Percentiles rank a stretch among this genome's conserved stretches.
These are phyloP conservation scores for Lepisosteus oculatus DNA, from an alignment of 2,113 vertebrate genomes.

Conservation along the genomic window DNA sequence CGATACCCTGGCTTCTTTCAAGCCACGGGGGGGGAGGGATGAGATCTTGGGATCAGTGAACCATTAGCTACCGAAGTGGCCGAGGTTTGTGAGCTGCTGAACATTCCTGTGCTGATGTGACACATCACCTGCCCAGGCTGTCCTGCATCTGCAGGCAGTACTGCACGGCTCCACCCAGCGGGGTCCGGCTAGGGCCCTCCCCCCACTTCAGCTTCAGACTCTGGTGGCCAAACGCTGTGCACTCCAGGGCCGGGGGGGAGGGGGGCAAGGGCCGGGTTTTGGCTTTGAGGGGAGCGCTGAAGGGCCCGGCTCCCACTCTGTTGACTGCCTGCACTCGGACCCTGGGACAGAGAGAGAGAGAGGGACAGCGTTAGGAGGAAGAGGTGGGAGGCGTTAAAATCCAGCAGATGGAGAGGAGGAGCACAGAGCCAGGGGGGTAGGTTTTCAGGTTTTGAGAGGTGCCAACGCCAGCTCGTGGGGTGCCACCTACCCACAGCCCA, in stretches of 20 bases:
- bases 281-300: slow-evolving; percentile 68
- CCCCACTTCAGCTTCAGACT: slow-evolving; percentile 81
- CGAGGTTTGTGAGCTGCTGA: neutral
- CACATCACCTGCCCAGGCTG: slow-evolving; percentile 58
- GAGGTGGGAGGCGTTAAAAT: neutral
- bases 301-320: slow-evolving; percentile 68
- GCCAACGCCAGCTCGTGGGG: no score
- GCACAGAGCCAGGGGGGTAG: no score
- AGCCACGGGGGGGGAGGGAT: no score
- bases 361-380: neutral
- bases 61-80: no score
- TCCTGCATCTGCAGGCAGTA: slow-evolving; percentile 76
- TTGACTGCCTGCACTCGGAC: slow-evolving; percentile 74
- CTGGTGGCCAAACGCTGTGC: slow-evolving; percentile 68
- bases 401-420: no score
- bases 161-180: slow-evolving; percentile 57
- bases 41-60: no score
- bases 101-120: neutral
- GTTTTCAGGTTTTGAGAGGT: no score
- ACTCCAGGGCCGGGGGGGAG: slow-evolving; percentile 70
- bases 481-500: no score
- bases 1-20: no score
- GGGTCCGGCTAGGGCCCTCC: slow-evolving; percentile 61
- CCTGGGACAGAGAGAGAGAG: slow-evolving; percentile 37
- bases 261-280: slow-evolving; percentile 73